Evolutionary conservation across 1,140 invertebrate genomes (phyloP).

Genomic region (Rhyzopertha dominica): DNA sequence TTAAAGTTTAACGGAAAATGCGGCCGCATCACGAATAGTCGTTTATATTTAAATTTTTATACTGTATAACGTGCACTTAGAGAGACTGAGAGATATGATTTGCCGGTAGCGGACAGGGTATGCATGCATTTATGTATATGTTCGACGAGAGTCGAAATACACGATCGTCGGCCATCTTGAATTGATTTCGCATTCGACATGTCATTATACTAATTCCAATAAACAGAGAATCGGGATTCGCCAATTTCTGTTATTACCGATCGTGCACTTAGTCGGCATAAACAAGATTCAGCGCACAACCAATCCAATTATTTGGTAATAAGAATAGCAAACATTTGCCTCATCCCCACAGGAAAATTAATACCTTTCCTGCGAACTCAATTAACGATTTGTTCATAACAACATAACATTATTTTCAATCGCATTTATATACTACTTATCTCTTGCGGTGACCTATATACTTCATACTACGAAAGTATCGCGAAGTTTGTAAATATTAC

Average conservation of each 20-base stretch:
- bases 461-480: no score
- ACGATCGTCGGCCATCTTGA: slow-evolving; percentile 32
- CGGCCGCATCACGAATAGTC: slow-evolving; percentile 27
- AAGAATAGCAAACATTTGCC: no score
- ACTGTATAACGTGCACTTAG: slow-evolving; percentile 23
- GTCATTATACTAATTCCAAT: slow-evolving; percentile 37
- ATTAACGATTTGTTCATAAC: no score
- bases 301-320: no score
- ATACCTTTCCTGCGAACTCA: no score
- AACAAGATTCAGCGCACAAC: no score
- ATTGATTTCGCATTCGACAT: slow-evolving; percentile 37
- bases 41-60: slow-evolving; percentile 37
- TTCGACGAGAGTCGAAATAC: slow-evolving; percentile 26
- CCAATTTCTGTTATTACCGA: slow-evolving; percentile 25
- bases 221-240: slow-evolving; percentile 28
- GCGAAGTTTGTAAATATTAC: no score
- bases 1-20: slow-evolving; percentile 9
- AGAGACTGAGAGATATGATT: slow-evolving; percentile 25
- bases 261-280: no score
- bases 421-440: no score
- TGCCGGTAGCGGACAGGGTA: slow-evolving; percentile 28
- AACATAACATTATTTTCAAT: no score
- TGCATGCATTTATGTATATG: slow-evolving; percentile 32
- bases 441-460: no score
- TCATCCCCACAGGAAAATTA: no score